Conservation (phyloP, 1,140 invertebrate species). For the Drosophila bifasciata region DNA sequence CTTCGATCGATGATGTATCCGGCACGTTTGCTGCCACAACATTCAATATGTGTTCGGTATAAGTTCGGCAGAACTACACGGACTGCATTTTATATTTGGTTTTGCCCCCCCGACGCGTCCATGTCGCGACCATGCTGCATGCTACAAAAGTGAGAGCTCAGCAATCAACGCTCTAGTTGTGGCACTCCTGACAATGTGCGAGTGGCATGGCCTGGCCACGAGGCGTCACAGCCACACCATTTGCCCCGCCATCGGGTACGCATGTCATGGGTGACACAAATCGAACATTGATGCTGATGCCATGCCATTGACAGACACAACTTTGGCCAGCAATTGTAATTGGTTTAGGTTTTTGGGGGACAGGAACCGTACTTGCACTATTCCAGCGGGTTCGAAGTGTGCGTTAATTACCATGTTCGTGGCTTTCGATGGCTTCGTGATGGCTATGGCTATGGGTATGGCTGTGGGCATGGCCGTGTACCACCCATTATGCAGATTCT, state of each 20-base stretch:
- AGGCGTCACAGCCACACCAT: neutral
- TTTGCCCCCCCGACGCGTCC: neutral
- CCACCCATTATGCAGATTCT: conserved; percentile 39
- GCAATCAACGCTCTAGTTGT: conserved; percentile 53
- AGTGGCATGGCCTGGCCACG: conserved; percentile 1
- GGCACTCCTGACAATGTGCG: conserved; percentile 48
- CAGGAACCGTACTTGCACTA: neutral
- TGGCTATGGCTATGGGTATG: conserved; percentile 10
- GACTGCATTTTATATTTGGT: conserved; percentile 21
- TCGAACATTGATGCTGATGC: conserved; percentile 47
- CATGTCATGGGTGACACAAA: conserved; percentile 58
- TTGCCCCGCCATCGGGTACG: neutral
- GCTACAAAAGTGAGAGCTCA: conserved; percentile 17
- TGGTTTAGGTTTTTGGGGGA: conserved; percentile 46
- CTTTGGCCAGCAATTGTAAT: conserved; percentile 65
- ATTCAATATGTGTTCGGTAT: no score
- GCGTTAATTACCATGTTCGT: conserved; percentile 67
- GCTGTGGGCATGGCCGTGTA: neutral
- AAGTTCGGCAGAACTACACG: conserved; percentile 3
- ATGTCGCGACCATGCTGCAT: neutral
- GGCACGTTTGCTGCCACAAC: no score
- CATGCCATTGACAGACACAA: conserved; percentile 55
- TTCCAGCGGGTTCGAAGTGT: conserved; percentile 16
- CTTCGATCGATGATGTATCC: no score
- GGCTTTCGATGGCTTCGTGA: conserved; percentile 20